These are phyloP conservation scores for Actinia equina DNA, from an alignment of 64 coral and sea anemone species.

Conservation along the genomic window DNA sequence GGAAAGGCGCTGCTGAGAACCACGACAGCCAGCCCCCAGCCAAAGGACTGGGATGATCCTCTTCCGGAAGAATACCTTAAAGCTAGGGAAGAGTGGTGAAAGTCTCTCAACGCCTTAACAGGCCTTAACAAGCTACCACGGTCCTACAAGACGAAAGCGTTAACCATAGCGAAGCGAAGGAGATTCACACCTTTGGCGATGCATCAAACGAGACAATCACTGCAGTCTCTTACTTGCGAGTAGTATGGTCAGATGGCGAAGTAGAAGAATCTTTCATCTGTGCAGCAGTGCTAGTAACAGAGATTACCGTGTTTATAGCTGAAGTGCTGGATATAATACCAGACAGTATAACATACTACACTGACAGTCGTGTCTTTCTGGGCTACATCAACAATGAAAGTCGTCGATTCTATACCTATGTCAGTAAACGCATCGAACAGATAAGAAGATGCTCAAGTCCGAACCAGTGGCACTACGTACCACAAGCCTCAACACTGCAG, in stretches of 20 bases:
- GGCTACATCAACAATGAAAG: constrained; percentile 62
- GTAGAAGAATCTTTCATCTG: constrained; percentile 2
- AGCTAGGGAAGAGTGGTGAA: too few relatives aligned
- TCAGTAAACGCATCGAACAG: constrained; percentile 36
- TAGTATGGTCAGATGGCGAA: neutral
- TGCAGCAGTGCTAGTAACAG: constrained; percentile 25
- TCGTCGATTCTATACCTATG: constrained; percentile 60
- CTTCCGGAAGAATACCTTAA: constrained; percentile 34
- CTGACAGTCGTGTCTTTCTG: constrained; percentile 59
- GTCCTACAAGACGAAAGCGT: too few relatives aligned
- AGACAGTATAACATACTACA: constrained; percentile 42
- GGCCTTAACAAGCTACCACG: too few relatives aligned
- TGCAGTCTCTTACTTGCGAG: constrained; percentile 42
- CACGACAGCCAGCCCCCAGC: neutral
- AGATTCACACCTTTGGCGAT: constrained; percentile 66
- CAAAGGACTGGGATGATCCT: constrained; percentile 43
- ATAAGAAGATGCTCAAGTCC: neutral
- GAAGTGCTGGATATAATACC: constrained; percentile 36
- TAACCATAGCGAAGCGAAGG: neutral
- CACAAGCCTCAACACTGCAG: constrained; percentile 25
- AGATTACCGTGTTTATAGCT: constrained; percentile 35
- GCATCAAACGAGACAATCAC: constrained; percentile 31
- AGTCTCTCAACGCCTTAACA: too few relatives aligned
- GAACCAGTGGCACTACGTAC: constrained; percentile 20
- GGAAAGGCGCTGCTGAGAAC: constrained; percentile 59